phyloP scores from a whole-genome alignment of 2,888 invertebrate species.

The Eristalis arbustorum region DNA sequence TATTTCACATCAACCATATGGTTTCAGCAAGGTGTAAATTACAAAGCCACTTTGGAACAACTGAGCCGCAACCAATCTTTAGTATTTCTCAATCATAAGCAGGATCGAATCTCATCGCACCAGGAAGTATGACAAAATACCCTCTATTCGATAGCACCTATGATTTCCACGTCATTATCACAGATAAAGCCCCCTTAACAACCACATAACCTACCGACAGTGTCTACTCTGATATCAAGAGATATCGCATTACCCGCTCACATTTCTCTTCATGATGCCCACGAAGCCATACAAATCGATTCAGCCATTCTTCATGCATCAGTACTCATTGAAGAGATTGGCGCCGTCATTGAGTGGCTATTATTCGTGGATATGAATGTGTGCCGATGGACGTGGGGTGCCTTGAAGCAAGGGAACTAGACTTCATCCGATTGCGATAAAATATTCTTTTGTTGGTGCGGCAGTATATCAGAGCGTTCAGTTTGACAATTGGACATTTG shows the following conservation, averaged over 20 bases:
- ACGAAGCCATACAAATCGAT: conserved; percentile 61
- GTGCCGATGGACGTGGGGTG: background rate
- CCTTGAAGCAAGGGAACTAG: background rate
- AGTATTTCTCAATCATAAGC: conserved; percentile 3
- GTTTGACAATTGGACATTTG: background rate
- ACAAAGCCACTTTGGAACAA: conserved; percentile 18
- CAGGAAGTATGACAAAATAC: conserved; percentile 37
- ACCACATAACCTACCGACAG: conserved; percentile 53
- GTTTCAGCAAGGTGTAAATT: conserved; percentile 8
- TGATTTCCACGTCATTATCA: conserved; percentile 38
- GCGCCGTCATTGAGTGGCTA: background rate
- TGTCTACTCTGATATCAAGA: conserved; percentile 34
- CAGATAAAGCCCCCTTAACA: conserved; percentile 33
- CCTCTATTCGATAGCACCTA: conserved; percentile 31
- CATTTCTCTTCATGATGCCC: conserved; percentile 50
- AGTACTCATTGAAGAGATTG: conserved; percentile 9
- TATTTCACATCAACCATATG: conserved; percentile 4
- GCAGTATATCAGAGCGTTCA: background rate
- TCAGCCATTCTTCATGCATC: conserved; percentile 49
- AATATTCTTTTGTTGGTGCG: background rate
- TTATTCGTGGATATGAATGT: background rate
- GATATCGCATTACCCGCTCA: conserved; percentile 50
- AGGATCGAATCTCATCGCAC: conserved; percentile 22
- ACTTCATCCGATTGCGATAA: background rate
- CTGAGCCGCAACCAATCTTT: conserved; percentile 13